Base-by-base conservation (phyloP, 2,797 vertebrate species). In the Centropyge bicolor region DNA sequence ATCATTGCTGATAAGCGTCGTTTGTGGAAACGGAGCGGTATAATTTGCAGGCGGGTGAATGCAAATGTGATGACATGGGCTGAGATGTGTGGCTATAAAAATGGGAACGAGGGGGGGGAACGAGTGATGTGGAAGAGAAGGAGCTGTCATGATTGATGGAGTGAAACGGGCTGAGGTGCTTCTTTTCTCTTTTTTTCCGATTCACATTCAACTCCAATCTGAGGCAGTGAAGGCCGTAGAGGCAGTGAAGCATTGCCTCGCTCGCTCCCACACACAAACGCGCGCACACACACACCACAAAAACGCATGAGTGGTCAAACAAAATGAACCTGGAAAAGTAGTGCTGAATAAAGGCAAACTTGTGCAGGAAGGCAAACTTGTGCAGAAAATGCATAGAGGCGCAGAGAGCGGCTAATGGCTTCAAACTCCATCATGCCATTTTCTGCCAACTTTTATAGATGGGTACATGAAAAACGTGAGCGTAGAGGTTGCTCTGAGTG, bases 101-200 rank as follows among this genome's bases (percentile, higher is more conserved):
- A 89, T 45, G 85, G 72, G 85, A 86, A 79, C 40, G 78, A 83
- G 55, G 83, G 68, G 76, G 76, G 80, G 70, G 81, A 76, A 76
- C 84, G 78, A 86, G 91, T 87, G 93, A 91, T 86, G 82, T 87
- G 92, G 90, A 91, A 88, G 90, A 90, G 93, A 93, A 90, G 90
- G 86, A 88, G 90, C 92, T 90, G 90, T 92, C 91, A 91, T 91
- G 89, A 92, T 91, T 94, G 93, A 94, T 93, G 88, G 92, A 94
- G 89, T 89, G 92, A 91, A 90, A 92, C 78, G 68, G 80, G 87
- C 87, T 86, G 90, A 92, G 90, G 89, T 91, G 89, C 88, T 92
- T 78, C 88, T 88, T 85, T 86, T 85, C 80, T 70, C 72, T 63
- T 66, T 80, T 63, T 67, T 75, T 66, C 22, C 70, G 20, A 86